Conservation (phyloP, 2,888 invertebrate species). For the Cephus sareptanus region DNA sequence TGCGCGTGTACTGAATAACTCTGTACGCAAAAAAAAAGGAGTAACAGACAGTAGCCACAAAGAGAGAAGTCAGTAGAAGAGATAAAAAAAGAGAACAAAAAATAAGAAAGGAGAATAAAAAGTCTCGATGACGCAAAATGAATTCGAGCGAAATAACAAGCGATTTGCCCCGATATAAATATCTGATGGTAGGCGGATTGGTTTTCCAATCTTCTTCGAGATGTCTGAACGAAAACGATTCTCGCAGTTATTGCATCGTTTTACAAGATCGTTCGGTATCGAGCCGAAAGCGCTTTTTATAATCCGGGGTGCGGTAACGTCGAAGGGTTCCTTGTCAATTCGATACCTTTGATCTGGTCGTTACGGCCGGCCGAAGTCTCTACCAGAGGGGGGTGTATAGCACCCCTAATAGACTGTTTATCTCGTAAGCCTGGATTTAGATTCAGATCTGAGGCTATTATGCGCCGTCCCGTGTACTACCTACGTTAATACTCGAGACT, state of each 20-base stretch:
- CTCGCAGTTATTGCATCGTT: background rate
- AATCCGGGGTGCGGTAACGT: slow-evolving; percentile 27
- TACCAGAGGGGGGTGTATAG: slow-evolving; percentile 29
- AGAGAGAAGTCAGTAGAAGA: background rate
- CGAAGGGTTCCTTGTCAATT: slow-evolving; percentile 43
- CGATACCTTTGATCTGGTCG: slow-evolving; percentile 59
- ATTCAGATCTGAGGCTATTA: slow-evolving; percentile 40
- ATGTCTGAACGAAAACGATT: background rate
- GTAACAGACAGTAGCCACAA: background rate
- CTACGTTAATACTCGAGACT: background rate
- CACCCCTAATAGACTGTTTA: slow-evolving; percentile 57
- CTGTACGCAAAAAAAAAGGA: background rate
- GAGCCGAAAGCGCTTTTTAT: slow-evolving; percentile 25
- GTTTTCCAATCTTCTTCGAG: background rate
- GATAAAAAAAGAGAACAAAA: background rate
- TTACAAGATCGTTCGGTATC: background rate
- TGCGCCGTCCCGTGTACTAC: background rate
- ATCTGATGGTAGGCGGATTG: background rate
- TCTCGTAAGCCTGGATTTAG: slow-evolving; percentile 59
- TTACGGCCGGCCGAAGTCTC: slow-evolving; percentile 38
- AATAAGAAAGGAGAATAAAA: background rate
- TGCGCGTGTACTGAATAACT: background rate
- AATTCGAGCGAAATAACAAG: background rate
- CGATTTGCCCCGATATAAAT: background rate
- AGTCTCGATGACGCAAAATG: background rate